Conservation (phyloP, 1,140 invertebrate species). For the Pogonomyrmex barbatus region DNA sequence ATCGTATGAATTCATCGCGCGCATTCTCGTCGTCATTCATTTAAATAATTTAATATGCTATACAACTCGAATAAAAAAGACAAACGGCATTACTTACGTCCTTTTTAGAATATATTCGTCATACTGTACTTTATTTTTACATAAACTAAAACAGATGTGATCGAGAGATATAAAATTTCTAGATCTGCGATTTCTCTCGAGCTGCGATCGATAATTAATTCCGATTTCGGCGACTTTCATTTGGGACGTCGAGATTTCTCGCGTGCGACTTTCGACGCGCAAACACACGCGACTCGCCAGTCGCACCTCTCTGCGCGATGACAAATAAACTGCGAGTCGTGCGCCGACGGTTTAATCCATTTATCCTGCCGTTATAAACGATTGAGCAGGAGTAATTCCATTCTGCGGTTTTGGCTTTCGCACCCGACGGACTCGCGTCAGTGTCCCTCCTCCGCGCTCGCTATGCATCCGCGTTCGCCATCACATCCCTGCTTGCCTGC, state of each 20-base stretch:
- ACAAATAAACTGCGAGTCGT: conserved; percentile 80
- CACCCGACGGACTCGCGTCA: conserved; percentile 70
- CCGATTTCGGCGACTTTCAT: background rate
- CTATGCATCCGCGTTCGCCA: conserved; percentile 18
- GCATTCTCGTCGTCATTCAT: conserved; percentile 7
- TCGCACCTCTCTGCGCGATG: conserved; percentile 69
- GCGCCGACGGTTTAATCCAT: conserved; percentile 81
- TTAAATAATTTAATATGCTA: conserved; percentile 26
- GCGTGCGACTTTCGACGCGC: conserved; percentile 62
- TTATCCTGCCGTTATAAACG: conserved; percentile 82
- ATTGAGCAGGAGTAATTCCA: conserved; percentile 83
- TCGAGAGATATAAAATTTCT: background rate
- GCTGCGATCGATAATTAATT: background rate
- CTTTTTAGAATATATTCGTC: background rate
- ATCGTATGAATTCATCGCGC: conserved; percentile 59
- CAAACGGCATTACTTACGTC: background rate
- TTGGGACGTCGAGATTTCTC: conserved; percentile 53
- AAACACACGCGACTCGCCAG: conserved; percentile 66
- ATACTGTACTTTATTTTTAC: background rate
- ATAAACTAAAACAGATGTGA: background rate
- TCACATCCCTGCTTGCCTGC: background rate
- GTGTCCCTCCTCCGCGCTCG: conserved; percentile 34
- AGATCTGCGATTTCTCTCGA: background rate
- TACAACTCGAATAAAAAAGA: background rate
- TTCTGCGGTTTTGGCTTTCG: conserved; percentile 82